Conservation (phyloP, 2,113 vertebrate genomes). For the Crotalus horridus region DNA sequence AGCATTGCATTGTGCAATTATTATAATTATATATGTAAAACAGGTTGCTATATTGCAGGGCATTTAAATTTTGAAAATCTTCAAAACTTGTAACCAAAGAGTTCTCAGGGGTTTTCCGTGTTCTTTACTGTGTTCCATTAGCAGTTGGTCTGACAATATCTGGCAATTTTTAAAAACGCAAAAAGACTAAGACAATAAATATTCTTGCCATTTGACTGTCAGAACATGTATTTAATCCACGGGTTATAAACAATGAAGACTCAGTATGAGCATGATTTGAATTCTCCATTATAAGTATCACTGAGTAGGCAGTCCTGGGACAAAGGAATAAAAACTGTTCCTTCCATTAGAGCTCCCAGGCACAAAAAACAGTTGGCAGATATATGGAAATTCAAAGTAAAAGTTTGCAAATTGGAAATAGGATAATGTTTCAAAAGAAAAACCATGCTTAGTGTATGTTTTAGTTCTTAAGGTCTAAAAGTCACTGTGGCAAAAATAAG, state of each 20-base stretch:
- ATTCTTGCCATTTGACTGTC: not conserved
- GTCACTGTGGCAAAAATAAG: not conserved
- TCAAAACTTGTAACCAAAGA: not conserved
- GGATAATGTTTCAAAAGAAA: not conserved
- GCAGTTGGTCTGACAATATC: not conserved
- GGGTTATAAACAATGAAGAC: not conserved
- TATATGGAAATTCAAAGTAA: not conserved
- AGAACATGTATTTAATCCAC: not conserved
- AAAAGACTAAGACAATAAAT: not conserved
- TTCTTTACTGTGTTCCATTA: not conserved
- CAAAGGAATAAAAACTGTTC: not conserved
- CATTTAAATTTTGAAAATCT: not conserved
- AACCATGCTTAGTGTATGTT: not conserved
- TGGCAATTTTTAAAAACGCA: not conserved
- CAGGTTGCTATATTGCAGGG: not conserved
- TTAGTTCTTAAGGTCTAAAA: not conserved
- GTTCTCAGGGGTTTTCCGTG: not conserved
- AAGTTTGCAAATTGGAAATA: not conserved
- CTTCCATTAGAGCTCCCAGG: not conserved
- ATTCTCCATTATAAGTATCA: not conserved
- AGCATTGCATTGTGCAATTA: not conserved
- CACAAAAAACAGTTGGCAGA: not conserved
- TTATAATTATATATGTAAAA: not conserved
- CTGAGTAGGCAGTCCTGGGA: not conserved
- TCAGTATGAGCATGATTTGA: not conserved